phyloP scores from a whole-genome alignment of 2,797 vertebrate genomes.

The Eremophila alpestris region DNA sequence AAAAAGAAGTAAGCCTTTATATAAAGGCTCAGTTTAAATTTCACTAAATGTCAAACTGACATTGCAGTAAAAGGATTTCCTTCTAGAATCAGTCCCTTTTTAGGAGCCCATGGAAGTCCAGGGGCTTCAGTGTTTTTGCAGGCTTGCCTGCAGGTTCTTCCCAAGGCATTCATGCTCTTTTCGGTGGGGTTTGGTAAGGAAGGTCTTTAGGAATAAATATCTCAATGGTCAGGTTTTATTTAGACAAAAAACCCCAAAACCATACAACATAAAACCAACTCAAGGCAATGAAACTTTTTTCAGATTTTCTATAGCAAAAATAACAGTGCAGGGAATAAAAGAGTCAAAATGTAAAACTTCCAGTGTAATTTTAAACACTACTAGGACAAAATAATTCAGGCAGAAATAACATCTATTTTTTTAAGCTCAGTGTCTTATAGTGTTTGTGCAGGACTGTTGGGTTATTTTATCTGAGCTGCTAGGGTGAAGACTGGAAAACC shows the following conservation, averaged over 20 bases:
- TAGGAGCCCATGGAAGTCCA: not conserved
- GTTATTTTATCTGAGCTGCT: slow-evolving; percentile 32
- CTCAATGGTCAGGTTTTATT: not conserved
- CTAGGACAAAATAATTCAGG: not conserved
- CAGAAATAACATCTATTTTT: not conserved
- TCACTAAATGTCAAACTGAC: not conserved
- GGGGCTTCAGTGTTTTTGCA: not conserved
- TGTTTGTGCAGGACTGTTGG: not conserved
- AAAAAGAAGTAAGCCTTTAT: not conserved
- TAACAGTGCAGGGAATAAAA: not conserved
- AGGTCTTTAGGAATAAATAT: not conserved
- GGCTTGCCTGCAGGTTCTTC: not conserved
- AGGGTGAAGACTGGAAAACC: not conserved
- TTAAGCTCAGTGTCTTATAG: not conserved
- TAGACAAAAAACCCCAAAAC: not conserved
- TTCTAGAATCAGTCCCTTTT: not conserved
- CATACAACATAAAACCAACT: not conserved
- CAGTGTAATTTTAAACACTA: not conserved
- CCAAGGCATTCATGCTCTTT: not conserved
- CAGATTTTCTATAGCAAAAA: not conserved
- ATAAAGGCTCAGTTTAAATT: not conserved
- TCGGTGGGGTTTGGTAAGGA: not conserved
- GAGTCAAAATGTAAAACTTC: not conserved
- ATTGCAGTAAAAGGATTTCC: not conserved
- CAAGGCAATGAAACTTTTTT: not conserved